Percentiles rank a stretch among this genome's conserved stretches.
phyloP scores from a whole-genome alignment of 2,888 invertebrate species.

The Cybosia mesomella region DNA sequence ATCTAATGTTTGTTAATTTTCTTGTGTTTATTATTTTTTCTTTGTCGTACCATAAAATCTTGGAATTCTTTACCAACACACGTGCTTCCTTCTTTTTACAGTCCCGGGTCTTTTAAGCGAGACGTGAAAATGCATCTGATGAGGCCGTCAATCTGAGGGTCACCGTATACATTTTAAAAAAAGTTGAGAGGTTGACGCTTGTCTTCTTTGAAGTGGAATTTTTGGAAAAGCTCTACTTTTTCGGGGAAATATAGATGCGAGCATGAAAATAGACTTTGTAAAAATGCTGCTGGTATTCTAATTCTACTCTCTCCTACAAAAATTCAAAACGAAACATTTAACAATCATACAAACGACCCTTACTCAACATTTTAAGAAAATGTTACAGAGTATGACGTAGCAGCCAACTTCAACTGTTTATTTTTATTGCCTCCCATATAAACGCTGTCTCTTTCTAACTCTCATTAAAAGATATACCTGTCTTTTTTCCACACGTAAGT shows the following conservation, averaged over 20 bases:
- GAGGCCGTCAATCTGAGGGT: no score
- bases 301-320: background rate
- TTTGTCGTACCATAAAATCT: background rate
- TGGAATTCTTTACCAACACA: no score
- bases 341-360: background rate
- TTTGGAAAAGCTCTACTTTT: background rate
- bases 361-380: constrained; percentile 43
- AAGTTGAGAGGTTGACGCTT: background rate
- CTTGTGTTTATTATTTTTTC: background rate
- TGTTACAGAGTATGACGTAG: constrained; percentile 60
- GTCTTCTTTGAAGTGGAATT: background rate
- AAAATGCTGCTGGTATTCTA: background rate
- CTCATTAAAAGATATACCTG: constrained; percentile 38
- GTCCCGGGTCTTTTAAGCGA: no score
- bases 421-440: constrained; percentile 57
- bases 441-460: constrained; percentile 45
- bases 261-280: background rate
- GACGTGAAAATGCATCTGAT: no score
- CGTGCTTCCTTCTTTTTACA: no score
- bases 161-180: no score
- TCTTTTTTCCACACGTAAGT: constrained; percentile 51
- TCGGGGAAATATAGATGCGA: background rate
- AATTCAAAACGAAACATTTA: constrained; percentile 15
- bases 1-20: no score
- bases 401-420: constrained; percentile 63